These are phyloP conservation scores for Andrena trimmerana DNA, from an alignment of 2,888 invertebrate genomes.

Conservation along the genomic window DNA sequence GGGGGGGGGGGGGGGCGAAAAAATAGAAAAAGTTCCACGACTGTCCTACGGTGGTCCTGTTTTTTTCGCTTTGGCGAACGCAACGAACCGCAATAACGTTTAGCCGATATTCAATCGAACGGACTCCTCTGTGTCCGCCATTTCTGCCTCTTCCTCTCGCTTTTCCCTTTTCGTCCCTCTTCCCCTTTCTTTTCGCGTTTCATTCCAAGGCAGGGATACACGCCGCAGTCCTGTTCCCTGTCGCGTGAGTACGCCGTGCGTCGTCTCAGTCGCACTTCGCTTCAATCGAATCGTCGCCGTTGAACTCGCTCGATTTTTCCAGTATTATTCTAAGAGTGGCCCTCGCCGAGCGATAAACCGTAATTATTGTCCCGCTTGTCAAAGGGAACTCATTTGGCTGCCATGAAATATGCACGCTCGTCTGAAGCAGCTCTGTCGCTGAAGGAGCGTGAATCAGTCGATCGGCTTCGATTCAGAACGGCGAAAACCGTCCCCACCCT, in stretches of 20 bases:
- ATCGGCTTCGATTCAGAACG: slow-evolving; percentile 8
- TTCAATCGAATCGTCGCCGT: slow-evolving; percentile 40
- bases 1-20: neutral
- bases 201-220: slow-evolving; percentile 31
- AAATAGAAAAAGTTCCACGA: slow-evolving; percentile 24
- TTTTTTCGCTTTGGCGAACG: slow-evolving; percentile 52
- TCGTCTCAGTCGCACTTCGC: slow-evolving; percentile 29
- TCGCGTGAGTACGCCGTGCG: neutral
- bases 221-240: slow-evolving; percentile 1
- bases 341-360: slow-evolving; percentile 8
- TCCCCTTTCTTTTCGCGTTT: slow-evolving; percentile 11
- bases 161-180: neutral
- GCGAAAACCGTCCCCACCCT: neutral
- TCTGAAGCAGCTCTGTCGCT: neutral
- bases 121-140: slow-evolving; percentile 29
- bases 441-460: neutral
- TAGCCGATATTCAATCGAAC: slow-evolving; percentile 69
- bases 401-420: neutral
- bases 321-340: neutral
- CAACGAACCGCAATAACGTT: slow-evolving; percentile 67
- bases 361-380: slow-evolving; percentile 33
- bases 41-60: slow-evolving; percentile 38
- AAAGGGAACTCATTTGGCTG: slow-evolving; percentile 13
- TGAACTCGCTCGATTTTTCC: slow-evolving; percentile 22
- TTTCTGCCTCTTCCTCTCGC: slow-evolving; percentile 17